Evolutionary conservation across 2,797 vertebrate species (phyloP).

Genomic region (Sternarchorhynchus goeldii): DNA sequence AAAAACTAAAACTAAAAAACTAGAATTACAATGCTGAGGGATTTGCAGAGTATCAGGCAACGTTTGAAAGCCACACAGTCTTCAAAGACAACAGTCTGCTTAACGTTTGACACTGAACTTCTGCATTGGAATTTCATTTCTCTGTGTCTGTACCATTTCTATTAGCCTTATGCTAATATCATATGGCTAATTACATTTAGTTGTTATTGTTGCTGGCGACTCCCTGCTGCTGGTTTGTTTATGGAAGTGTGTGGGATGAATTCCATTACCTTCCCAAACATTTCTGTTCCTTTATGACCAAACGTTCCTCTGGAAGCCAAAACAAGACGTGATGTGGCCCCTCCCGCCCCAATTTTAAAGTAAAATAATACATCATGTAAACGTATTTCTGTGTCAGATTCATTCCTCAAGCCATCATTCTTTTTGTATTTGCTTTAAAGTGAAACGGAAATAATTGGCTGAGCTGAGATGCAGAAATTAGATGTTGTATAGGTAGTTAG

Average conservation of each 20-base stretch:
- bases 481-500: background rate
- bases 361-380: background rate
- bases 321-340: background rate
- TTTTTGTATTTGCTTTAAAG: background rate
- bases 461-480: background rate
- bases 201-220: slow-evolving; percentile 1
- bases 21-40: slow-evolving; percentile 6
- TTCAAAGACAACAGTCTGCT: slow-evolving; percentile 24
- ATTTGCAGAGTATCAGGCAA: background rate
- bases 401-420: background rate
- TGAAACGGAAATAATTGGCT: background rate
- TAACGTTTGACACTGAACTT: slow-evolving; percentile 5
- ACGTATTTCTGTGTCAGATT: background rate
- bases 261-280: slow-evolving; percentile 22
- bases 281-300: background rate
- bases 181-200: slow-evolving; percentile 1
- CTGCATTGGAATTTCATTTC: background rate
- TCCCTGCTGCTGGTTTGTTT: slow-evolving; percentile 25
- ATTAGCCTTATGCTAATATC: slow-evolving; percentile 28
- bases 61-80: background rate
- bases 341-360: background rate
- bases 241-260: slow-evolving; percentile 24
- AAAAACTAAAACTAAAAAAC: background rate
- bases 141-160: slow-evolving; percentile 2
- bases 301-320: background rate